A percentile compares a stretch with the other conserved stretches of the same genome.
phyloP scores from a whole-genome alignment of 1,140 invertebrate genomes.

The Drosophila leontia region DNA sequence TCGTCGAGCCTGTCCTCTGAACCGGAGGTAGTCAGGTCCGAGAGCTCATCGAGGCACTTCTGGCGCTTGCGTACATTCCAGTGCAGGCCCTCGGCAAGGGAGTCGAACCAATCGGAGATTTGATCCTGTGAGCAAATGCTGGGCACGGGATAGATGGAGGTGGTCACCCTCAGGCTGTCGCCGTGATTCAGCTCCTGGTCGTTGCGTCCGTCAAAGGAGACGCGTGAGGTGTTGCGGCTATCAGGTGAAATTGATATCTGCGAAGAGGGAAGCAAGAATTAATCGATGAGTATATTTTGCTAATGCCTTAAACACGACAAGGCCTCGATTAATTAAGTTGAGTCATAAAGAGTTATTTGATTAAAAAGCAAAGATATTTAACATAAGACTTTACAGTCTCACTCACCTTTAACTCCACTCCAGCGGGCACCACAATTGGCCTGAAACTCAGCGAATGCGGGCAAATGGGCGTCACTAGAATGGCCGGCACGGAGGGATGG shows the following conservation, averaged over 20 bases:
- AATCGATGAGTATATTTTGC: background rate
- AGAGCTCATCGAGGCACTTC: conserved; percentile 94
- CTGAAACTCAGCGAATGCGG: conserved; percentile 97
- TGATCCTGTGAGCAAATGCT: conserved; percentile 97
- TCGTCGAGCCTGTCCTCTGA: conserved; percentile 93
- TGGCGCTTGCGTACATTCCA: conserved; percentile 98
- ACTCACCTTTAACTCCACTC: conserved; percentile 96
- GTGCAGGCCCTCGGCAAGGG: conserved; percentile 96
- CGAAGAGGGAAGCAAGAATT: conserved; percentile 2
- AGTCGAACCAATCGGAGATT: conserved; percentile 98
- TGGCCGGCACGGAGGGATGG: conserved; percentile 97
- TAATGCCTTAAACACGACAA: conserved; percentile 6
- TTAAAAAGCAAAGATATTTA: background rate
- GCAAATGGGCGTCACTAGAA: conserved; percentile 98
- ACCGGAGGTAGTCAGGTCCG: conserved; percentile 92
- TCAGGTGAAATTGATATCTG: conserved; percentile 97
- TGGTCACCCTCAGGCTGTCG: conserved; percentile 97
- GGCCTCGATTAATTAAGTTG: conserved; percentile 2
- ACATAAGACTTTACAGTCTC: background rate
- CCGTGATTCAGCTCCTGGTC: conserved; percentile 95
- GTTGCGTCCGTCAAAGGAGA: conserved; percentile 97
- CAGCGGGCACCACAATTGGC: conserved; percentile 98
- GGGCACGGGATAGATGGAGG: conserved; percentile 97
- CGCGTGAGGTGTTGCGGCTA: conserved; percentile 97
- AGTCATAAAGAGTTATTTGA: background rate